Base-by-base conservation (phyloP, 2,888 invertebrate species). In the Campoletis raptor region DNA sequence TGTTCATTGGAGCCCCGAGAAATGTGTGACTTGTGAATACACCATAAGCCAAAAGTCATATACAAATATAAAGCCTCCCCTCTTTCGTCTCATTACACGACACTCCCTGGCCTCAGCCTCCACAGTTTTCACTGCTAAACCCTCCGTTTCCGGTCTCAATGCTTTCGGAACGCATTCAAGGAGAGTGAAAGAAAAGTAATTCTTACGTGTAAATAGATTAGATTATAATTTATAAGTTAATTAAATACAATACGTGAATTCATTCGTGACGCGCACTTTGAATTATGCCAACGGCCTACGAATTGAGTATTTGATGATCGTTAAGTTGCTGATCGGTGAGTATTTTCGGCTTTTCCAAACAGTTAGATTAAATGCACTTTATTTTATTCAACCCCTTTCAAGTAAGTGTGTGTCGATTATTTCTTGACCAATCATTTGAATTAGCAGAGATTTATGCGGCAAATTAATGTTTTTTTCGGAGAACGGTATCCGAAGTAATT, bases 191-290 rank as follows among this genome's bases (percentile, higher is more conserved):
- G 67, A 61, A 83, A 69, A 84, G 85, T 81, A 67, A 85, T 82
- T 88, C 85, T 74, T 89, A 89, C 90, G 89, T 89, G 89, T 92
- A 92, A 90, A 90, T 90, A 91, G 89, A 92, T 92, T 90, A 87
- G 90, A 92, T 91, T 91, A 90, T 89, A 90, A 88, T 90, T 89
- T 89, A 89, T 90, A 91, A 91, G 90, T 91, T 90, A 90, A 91
- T 91, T 90, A 85, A 85, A 84, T 85, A 73, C 64, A 79, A 77
- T 84, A 85, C 81, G 69, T 40, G 76, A 66, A 80, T 82, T 78
- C 52, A 69, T 80, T 61, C 78, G 66, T 70, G 80, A 45, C 61
- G 37, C 45, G 54, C 36, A n/a, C 36, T 76, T 61, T 82, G 66
- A 85, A 88, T 70, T 87, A 88, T 87, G 88, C 85, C n/a, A 82